Evolutionary conservation across 2,888 invertebrate species (phyloP).

Genomic region (Mantis religiosa): DNA sequence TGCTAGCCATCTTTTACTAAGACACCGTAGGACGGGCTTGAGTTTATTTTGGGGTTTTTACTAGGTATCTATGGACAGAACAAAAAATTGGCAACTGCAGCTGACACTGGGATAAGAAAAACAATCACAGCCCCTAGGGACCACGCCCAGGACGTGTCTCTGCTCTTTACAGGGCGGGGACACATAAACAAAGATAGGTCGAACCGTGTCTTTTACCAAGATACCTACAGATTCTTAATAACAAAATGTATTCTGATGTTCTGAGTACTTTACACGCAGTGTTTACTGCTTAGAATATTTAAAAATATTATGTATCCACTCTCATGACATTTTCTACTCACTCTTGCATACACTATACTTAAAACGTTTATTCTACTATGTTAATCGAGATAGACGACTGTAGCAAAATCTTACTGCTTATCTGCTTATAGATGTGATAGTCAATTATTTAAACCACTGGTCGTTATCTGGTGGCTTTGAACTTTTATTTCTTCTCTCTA

Average conservation of each 20-base stretch:
- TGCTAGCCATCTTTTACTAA: too few species aligned
- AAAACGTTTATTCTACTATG: too few species aligned
- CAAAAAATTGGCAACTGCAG: not conserved
- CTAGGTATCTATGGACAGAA: not conserved
- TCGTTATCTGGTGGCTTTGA: too few species aligned
- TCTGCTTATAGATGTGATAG: too few species aligned
- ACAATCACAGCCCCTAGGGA: not conserved
- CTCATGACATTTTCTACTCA: too few species aligned
- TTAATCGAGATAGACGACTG: too few species aligned
- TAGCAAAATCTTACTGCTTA: too few species aligned
- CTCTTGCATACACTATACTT: too few species aligned
- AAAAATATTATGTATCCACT: too few species aligned
- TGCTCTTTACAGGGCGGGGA: not conserved
- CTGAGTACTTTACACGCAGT: not conserved
- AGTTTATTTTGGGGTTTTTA: not conserved
- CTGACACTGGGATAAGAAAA: not conserved
- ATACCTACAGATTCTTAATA: not conserved
- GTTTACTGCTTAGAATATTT: too few species aligned
- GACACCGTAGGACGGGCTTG: not conserved
- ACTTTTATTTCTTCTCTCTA: too few species aligned
- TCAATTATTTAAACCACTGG: too few species aligned
- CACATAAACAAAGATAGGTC: not conserved
- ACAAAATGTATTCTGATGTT: not conserved
- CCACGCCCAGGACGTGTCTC: not conserved
- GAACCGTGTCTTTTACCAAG: not conserved